Percentiles rank a stretch among this genome's conserved stretches.
These are phyloP conservation scores for Ommatoiulus sabulosus DNA, from an alignment of 2,888 invertebrate species.

Conservation along the genomic window DNA sequence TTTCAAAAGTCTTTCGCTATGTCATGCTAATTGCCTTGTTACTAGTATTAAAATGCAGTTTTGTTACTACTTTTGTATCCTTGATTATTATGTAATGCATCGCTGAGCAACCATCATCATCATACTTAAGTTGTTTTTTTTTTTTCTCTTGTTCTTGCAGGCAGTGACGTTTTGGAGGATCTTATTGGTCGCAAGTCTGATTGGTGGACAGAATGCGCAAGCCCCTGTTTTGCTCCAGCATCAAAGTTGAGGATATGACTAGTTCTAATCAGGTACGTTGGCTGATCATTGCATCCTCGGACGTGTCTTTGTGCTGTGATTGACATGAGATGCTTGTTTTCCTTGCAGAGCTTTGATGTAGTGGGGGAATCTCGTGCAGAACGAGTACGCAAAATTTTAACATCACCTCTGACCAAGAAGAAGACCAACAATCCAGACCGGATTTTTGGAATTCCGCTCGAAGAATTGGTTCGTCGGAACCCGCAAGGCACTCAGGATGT, in stretches of 20 bases:
- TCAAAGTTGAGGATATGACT: constrained; percentile 59
- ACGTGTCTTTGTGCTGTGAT: too few species aligned
- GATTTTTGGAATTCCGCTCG: constrained; percentile 62
- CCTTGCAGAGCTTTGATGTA: constrained; percentile 58
- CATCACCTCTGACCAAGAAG: constrained; percentile 62
- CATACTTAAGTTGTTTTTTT: background rate
- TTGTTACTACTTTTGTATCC: too few species aligned
- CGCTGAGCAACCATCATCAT: too few species aligned
- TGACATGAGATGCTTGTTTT: constrained; percentile 29
- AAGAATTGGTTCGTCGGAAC: constrained; percentile 60
- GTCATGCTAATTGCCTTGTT: too few species aligned
- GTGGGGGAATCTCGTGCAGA: constrained; percentile 63
- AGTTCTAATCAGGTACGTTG: constrained; percentile 56
- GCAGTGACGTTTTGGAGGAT: constrained; percentile 5
- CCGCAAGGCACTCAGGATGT: constrained; percentile 62
- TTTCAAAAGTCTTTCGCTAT: too few species aligned
- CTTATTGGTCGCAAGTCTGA: background rate
- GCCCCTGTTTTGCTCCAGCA: constrained; percentile 55
- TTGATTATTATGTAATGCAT: too few species aligned
- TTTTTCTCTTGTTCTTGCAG: background rate
- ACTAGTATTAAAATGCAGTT: too few species aligned
- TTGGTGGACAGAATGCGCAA: constrained; percentile 59
- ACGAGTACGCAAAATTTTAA: constrained; percentile 63
- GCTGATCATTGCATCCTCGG: background rate
- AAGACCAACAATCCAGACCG: constrained; percentile 47